Evolutionary conservation across 1,140 invertebrate species (phyloP).

Genomic region (Euglossa dilemma): DNA sequence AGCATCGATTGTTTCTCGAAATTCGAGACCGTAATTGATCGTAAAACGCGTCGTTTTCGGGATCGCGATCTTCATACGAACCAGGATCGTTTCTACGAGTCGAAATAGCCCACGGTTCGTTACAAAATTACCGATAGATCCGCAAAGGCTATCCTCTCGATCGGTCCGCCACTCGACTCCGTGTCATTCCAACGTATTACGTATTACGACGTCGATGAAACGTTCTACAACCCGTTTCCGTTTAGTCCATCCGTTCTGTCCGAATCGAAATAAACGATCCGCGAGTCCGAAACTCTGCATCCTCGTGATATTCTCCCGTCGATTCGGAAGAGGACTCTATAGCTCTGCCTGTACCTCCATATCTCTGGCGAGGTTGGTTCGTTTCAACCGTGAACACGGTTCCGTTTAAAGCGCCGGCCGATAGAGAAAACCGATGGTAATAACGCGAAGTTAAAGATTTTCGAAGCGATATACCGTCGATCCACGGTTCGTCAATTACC

Average conservation of each 20-base stretch:
- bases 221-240: not conserved
- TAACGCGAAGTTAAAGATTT: conserved; percentile 50
- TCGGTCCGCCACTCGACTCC: not conserved
- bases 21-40: not conserved
- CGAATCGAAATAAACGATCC: not conserved
- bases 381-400: no score
- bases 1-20: not conserved
- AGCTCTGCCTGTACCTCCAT: not conserved
- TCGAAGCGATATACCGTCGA: conserved; percentile 25
- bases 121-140: not conserved
- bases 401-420: not conserved
- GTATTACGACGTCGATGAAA: not conserved
- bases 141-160: not conserved
- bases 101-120: not conserved
- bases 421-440: not conserved
- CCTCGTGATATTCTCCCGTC: no score
- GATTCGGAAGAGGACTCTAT: not conserved
- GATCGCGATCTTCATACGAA: not conserved
- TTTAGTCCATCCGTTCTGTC: not conserved
- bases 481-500: conserved; percentile 64
- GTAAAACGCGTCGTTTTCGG: not conserved
- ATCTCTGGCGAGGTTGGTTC: no score
- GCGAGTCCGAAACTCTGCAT: not conserved
- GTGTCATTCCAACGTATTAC: not conserved
- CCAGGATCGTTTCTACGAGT: not conserved